Evolutionary conservation across 2,113 vertebrate genomes (phyloP).

Genomic region (Camelus dromedarius): DNA sequence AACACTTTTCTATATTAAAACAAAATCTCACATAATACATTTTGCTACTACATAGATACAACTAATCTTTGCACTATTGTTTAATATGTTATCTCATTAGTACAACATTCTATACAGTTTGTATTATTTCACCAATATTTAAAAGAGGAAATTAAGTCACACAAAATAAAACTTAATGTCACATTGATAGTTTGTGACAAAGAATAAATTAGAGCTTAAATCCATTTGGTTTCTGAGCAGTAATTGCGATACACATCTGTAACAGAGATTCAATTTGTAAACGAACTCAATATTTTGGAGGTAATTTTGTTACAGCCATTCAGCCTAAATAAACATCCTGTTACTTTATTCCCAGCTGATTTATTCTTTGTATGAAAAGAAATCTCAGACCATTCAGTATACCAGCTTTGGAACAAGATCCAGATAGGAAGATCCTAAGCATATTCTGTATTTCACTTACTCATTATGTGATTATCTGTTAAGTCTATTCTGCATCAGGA

Average conservation of each 20-base stretch:
- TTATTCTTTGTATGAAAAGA: background rate
- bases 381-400: background rate
- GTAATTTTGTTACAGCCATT: constrained; percentile 40
- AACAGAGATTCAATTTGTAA: constrained; percentile 43
- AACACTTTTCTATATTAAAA: background rate
- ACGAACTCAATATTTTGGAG: background rate
- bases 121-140: background rate
- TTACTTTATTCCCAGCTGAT: background rate
- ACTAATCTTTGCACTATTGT: background rate
- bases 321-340: background rate
- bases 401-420: background rate
- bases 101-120: background rate
- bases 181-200: background rate
- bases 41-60: background rate
- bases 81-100: background rate
- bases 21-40: background rate
- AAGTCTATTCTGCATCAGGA: background rate
- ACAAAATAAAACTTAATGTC: constrained; percentile 12
- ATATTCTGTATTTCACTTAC: background rate
- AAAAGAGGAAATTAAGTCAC: constrained; percentile 8
- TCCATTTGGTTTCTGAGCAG: background rate
- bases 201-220: constrained; percentile 27
- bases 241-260: background rate
- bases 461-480: background rate
- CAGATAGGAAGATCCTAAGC: background rate